Evolutionary conservation across 2,797 vertebrate genomes (phyloP).

Genomic region (Adelosebastes latens): DNA sequence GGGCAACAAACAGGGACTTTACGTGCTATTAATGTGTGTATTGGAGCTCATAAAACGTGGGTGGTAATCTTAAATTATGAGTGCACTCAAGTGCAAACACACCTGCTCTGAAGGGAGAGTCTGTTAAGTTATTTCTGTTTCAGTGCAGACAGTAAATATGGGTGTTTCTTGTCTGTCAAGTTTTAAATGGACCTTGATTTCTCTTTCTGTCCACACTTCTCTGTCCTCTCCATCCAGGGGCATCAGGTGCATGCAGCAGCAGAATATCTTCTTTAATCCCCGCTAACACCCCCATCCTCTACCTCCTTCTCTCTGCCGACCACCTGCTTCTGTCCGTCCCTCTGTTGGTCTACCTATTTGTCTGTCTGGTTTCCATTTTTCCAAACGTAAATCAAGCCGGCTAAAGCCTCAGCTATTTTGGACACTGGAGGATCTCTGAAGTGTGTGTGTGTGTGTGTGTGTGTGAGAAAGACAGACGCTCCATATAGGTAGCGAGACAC

Average conservation of each 20-base stretch:
- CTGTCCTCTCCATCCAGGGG: not conserved
- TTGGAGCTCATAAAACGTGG: slow-evolving; percentile 6
- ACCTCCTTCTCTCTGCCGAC: slow-evolving; percentile 1
- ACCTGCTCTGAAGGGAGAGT: not conserved
- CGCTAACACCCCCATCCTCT: not conserved
- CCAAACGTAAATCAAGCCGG: slow-evolving; percentile 67
- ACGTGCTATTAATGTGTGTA: not conserved
- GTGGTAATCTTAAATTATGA: slow-evolving; percentile 7
- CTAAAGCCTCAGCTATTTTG: slow-evolving; percentile 69
- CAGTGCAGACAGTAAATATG: not conserved
- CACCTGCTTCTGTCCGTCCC: slow-evolving; percentile 69
- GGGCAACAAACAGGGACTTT: slow-evolving; percentile 26
- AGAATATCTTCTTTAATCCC: not conserved
- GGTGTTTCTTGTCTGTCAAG: slow-evolving; percentile 4
- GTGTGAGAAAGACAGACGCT: not conserved
- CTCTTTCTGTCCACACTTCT: not conserved
- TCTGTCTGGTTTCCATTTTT: slow-evolving; percentile 59
- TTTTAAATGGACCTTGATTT: slow-evolving; percentile 1
- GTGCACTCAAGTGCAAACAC: slow-evolving; percentile 16
- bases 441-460: slow-evolving; percentile 24
- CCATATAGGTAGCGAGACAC: slow-evolving; percentile 41
- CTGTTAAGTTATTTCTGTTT: not conserved
- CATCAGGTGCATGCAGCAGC: slow-evolving; percentile 19
- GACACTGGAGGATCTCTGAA: slow-evolving; percentile 41
- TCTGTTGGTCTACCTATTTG: slow-evolving; percentile 5